These are phyloP conservation scores for Elgonia sp. DNA, from an alignment of 2,888 invertebrate species.

Conservation along the genomic window DNA sequence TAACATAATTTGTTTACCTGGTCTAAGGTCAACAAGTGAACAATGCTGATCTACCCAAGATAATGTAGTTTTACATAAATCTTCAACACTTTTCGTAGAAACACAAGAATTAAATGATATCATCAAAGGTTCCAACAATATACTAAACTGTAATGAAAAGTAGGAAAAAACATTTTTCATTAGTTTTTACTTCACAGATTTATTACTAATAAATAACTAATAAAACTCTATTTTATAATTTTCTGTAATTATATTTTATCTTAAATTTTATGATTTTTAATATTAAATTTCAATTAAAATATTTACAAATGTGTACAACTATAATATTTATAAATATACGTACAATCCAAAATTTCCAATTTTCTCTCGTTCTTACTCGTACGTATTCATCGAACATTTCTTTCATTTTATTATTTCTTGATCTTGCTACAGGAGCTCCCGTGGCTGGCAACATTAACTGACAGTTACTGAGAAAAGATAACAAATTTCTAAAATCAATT, in stretches of 20 bases:
- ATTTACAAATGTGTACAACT: too few relatives aligned
- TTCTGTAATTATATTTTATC: background rate
- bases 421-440: constrained; percentile 96
- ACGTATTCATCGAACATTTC: constrained; percentile 98
- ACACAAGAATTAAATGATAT: constrained; percentile 97
- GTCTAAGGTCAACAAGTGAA: constrained; percentile 96
- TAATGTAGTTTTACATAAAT: constrained; percentile 96
- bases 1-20: constrained; percentile 90
- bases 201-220: background rate
- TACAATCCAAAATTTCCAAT: constrained; percentile 99
- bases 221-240: background rate
- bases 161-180: constrained; percentile 9
- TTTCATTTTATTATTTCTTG: constrained; percentile 95
- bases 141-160: constrained; percentile 92
- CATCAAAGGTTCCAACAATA: constrained; percentile 95
- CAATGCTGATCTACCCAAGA: constrained; percentile 99
- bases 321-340: too few relatives aligned
- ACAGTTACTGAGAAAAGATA: constrained; percentile 90
- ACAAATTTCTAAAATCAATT: background rate
- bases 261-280: too few relatives aligned
- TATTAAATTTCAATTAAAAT: background rate
- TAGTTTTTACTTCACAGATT: background rate
- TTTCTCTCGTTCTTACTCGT: constrained; percentile 93
- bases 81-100: constrained; percentile 96
- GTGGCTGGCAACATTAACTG: constrained; percentile 98